Conservation (phyloP, 2,888 invertebrate genomes). For the Plemyria rubiginata region DNA sequence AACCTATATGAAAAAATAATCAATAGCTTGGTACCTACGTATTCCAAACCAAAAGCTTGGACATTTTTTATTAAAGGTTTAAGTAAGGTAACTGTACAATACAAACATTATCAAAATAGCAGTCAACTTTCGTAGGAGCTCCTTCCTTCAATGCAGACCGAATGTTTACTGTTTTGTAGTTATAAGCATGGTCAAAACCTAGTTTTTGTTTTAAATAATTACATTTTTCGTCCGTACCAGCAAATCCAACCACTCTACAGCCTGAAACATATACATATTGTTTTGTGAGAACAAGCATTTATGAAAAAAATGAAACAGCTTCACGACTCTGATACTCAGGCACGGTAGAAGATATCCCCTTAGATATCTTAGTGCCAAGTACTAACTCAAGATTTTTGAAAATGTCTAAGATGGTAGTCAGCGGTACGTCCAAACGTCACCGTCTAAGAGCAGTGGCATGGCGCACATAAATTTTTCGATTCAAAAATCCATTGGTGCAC, state of each 20-base stretch:
- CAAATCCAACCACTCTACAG: slow-evolving; percentile 83
- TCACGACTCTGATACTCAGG: too few relatives aligned
- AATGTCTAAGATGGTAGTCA: too few relatives aligned
- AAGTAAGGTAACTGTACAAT: neutral
- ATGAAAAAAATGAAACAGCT: too few relatives aligned
- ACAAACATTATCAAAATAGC: slow-evolving; percentile 91
- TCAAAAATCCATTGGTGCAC: too few relatives aligned
- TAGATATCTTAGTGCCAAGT: too few relatives aligned
- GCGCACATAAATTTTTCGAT: too few relatives aligned
- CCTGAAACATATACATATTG: slow-evolving; percentile 52
- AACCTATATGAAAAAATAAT: slow-evolving; percentile 76
- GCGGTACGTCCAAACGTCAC: too few relatives aligned
- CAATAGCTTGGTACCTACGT: neutral
- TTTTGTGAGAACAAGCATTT: too few relatives aligned
- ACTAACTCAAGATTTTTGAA: too few relatives aligned
- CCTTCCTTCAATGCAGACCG: slow-evolving; percentile 84
- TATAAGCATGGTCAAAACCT: slow-evolving; percentile 89
- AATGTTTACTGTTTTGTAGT: slow-evolving; percentile 88
- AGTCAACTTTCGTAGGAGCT: slow-evolving; percentile 89
- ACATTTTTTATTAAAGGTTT: neutral
- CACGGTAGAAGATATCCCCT: too few relatives aligned
- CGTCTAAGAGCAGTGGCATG: too few relatives aligned
- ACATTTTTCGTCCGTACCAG: slow-evolving; percentile 90
- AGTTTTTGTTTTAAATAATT: slow-evolving; percentile 87
- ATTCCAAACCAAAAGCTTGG: neutral